phyloP scores from a whole-genome alignment of 2,888 invertebrate species.

The Drosophila sordidula region DNA sequence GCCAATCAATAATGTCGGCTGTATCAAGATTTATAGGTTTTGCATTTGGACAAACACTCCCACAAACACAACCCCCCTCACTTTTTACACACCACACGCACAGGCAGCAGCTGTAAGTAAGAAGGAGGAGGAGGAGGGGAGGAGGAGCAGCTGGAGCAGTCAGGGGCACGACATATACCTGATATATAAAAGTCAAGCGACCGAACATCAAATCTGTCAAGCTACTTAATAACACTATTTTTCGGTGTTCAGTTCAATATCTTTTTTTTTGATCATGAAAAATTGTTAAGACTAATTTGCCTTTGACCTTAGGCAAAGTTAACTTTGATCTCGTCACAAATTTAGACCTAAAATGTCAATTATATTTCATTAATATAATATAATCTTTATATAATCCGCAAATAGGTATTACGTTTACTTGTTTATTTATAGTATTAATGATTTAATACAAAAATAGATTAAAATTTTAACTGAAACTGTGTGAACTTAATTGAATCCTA shows the following conservation, averaged over 20 bases:
- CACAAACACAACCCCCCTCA: conserved; percentile 14
- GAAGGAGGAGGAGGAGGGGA: too few species aligned
- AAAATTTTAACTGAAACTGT: too few species aligned
- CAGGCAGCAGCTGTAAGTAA: conserved; percentile 27
- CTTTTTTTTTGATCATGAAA: neutral
- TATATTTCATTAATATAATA: too few species aligned
- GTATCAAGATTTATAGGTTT: conserved; percentile 85
- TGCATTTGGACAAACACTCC: conserved; percentile 53
- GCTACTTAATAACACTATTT: neutral
- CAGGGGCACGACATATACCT: neutral
- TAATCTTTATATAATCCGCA: too few species aligned
- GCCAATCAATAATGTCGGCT: conserved; percentile 85
- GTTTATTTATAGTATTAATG: too few species aligned
- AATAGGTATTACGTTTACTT: too few species aligned
- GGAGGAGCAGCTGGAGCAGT: too few species aligned
- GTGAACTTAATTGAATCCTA: too few species aligned
- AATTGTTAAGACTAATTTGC: neutral
- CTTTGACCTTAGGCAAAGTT: too few species aligned
- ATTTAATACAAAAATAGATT: too few species aligned
- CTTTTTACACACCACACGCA: conserved; percentile 19
- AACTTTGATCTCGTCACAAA: too few species aligned
- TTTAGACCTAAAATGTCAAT: too few species aligned
- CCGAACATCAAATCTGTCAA: neutral
- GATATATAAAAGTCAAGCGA: conserved; percentile 21
- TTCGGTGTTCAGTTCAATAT: neutral